Base-by-base conservation (phyloP, 2,113 vertebrate genomes). In the Oriolus oriolus region DNA sequence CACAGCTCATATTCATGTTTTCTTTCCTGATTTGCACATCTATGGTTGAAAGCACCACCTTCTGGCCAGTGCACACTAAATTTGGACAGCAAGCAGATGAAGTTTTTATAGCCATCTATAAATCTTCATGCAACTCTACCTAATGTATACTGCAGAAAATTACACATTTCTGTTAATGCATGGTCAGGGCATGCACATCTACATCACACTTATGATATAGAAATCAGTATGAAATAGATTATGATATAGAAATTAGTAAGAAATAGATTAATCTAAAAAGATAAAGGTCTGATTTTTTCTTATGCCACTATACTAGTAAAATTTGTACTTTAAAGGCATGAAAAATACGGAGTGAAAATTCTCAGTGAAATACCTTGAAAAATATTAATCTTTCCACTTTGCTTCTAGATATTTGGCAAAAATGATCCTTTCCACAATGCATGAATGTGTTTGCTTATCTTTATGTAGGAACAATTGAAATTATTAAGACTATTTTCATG, bases 11-110 rank as follows among this genome's bases (percentile, higher is more conserved):
- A 64, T n/a, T 89, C 6, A 7, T 44, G 13, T 54, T 75, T 70
- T 80, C 15, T 52, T 91, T 57, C 11, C 35, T 2, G 6, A 70
- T 66, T n/a, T 77, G 20, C 52, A 60, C 12, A 65, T 83, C 14
- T 90, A 4, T 90, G 76, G 71, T 64, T 97, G 77, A 97, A 97
- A 96, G 94, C 86, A 80, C 95, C 95, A 97, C 71, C 96, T 97
- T 90, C 93, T 96, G 96, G 95, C 57, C 60, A 69, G 57, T 2
- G 22, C 16, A 66, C 49, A 42, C 53, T 56, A 35, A 77, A 77
- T 74, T 10, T 92, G 56, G 76, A 18, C 21, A 84, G 56, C n/a
- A 68, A 78, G 27, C 17, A 85, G 56, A 28, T 70, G 8, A 15
- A 37, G 7, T 33, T 28, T 24, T 49, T 75, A 45, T 9, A 82